Evolutionary conservation across 1,140 invertebrate species (phyloP).

Genomic region (Bombus pascuorum): DNA sequence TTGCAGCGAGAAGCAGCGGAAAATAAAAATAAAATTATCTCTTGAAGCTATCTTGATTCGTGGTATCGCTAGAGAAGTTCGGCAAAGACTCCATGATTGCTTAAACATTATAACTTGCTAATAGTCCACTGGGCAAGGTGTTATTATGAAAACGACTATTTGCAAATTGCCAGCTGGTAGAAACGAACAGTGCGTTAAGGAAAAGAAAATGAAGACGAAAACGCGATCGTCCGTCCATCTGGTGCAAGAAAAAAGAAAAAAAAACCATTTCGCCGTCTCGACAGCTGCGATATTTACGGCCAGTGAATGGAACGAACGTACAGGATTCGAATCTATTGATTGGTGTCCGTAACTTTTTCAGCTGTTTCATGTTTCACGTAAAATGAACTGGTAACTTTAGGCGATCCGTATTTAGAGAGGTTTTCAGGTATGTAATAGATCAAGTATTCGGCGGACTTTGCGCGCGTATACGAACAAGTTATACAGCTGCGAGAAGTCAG

Average conservation of each 20-base stretch:
- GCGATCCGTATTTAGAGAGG: background rate
- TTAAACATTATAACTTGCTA: conserved; percentile 64
- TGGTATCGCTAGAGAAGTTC: conserved; percentile 47
- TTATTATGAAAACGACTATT: conserved; percentile 48
- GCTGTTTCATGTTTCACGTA: background rate
- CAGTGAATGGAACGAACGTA: conserved; percentile 11
- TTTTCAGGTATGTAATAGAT: background rate
- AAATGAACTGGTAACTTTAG: background rate
- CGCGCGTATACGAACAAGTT: conserved; percentile 30
- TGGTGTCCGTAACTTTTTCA: background rate
- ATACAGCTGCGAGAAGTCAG: background rate
- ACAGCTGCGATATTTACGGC: conserved; percentile 19
- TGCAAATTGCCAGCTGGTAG: conserved; percentile 38
- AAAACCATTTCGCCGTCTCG: conserved; percentile 18
- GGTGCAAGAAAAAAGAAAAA: background rate
- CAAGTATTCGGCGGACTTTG: background rate
- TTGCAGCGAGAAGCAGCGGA: conserved; percentile 18
- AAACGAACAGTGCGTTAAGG: conserved; percentile 38
- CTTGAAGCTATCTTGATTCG: conserved; percentile 66
- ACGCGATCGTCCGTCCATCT: background rate
- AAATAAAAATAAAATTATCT: conserved; percentile 67
- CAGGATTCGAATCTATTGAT: background rate
- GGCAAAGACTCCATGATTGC: conserved; percentile 70
- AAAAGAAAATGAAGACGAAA: background rate
- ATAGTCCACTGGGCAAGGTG: conserved; percentile 29